A percentile compares a stretch with the other conserved stretches of the same genome.
phyloP scores from a whole-genome alignment of 2,797 vertebrate species.

The Trematomus bernacchii region DNA sequence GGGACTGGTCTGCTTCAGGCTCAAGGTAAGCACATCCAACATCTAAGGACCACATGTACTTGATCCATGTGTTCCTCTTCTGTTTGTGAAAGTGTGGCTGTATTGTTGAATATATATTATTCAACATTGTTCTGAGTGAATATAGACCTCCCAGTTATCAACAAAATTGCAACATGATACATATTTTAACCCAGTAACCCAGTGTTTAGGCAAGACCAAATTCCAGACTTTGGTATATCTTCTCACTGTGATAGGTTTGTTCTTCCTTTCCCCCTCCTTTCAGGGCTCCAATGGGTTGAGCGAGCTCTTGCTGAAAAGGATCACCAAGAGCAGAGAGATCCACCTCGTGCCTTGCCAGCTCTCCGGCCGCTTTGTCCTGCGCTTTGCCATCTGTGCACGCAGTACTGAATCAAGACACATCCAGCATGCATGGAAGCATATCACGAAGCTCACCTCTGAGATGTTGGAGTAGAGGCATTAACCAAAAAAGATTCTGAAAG shows the following conservation, averaged over 20 bases:
- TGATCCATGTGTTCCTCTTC: not conserved
- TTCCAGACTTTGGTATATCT: not conserved
- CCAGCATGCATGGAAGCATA: slow-evolving; percentile 91
- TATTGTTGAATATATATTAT: not conserved
- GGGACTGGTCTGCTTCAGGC: slow-evolving; percentile 96
- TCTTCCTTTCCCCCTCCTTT: slow-evolving; percentile 9
- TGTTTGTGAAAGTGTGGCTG: not conserved
- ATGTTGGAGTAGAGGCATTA: slow-evolving; percentile 76
- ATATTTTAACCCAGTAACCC: not conserved
- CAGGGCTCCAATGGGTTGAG: slow-evolving; percentile 93
- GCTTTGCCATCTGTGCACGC: slow-evolving; percentile 91
- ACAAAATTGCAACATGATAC: not conserved
- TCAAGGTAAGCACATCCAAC: slow-evolving; percentile 88
- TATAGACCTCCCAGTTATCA: not conserved
- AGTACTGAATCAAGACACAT: slow-evolving; percentile 88
- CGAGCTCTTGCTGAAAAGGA: slow-evolving; percentile 90
- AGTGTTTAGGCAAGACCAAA: not conserved
- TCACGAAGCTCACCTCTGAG: slow-evolving; percentile 86
- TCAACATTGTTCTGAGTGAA: not conserved
- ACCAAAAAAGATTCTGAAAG: slow-evolving; percentile 18
- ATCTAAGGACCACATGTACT: not conserved
- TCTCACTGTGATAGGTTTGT: not conserved
- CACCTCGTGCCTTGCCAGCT: slow-evolving; percentile 94
- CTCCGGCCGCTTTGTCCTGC: slow-evolving; percentile 89
- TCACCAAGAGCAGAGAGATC: slow-evolving; percentile 88